Evolutionary conservation across 2,797 vertebrate genomes (phyloP).

Genomic region (Acrossocheilus fasciatus): DNA sequence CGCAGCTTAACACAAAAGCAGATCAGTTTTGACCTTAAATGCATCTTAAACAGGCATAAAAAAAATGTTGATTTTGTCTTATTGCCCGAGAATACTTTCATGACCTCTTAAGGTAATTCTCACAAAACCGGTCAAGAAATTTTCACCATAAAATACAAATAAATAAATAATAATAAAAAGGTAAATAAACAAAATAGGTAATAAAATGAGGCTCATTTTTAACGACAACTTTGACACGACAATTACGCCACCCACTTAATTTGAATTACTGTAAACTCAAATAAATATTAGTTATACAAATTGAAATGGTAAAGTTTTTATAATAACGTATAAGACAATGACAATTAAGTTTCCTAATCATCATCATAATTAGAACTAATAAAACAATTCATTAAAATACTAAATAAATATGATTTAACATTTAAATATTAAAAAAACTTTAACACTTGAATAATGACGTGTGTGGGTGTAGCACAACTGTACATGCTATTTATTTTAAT

Average conservation of each 20-base stretch:
- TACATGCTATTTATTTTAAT: too few species aligned
- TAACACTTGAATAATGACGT: neutral
- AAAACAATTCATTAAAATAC: neutral
- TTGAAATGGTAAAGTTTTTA: neutral
- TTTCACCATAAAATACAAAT: neutral
- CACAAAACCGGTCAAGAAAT: neutral
- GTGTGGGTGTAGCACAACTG: neutral
- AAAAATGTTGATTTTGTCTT: neutral
- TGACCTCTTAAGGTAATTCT: neutral
- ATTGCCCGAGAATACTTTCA: neutral
- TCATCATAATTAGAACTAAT: neutral
- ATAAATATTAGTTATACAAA: neutral
- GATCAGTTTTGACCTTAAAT: slow-evolving; percentile 13
- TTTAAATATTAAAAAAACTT: neutral
- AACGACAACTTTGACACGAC: neutral
- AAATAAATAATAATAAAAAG: too few species aligned
- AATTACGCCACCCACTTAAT: neutral
- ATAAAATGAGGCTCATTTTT: neutral
- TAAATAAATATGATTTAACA: neutral
- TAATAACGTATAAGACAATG: neutral
- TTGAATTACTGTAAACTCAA: neutral
- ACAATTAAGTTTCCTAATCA: neutral
- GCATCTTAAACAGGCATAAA: neutral
- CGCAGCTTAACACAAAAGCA: neutral
- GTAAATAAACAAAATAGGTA: too few species aligned